Base-by-base conservation (phyloP, 2,888 invertebrate genomes). In the Drosophila aldrichi region DNA sequence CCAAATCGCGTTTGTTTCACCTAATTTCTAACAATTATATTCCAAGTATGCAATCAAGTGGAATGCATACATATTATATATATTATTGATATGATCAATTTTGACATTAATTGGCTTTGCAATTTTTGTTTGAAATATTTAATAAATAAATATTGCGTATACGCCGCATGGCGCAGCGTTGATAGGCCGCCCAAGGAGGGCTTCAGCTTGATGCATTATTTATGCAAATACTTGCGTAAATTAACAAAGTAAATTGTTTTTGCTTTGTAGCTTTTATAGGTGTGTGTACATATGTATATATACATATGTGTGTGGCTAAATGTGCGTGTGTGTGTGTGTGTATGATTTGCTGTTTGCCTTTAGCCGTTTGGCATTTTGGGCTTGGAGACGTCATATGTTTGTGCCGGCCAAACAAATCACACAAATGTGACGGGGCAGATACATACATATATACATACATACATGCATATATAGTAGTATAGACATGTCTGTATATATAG, bases 161-260 rank as follows among this genome's bases (percentile, higher is more conserved):
- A 67, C 80, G 79, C 25, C 32, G 34, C 16, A 10, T 18, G 18
- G 4, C 43, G 3, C 43, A 12, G 58, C 52, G 60, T 54, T 73
- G 62, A 59, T 52, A 63, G 36, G 36, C 16, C 7, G 7, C 38
- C 16, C 6, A 1, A 38, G 16, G 16, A 34, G n/a, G n/a, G 46
- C 63, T 34, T 36, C 18, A 25, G 56, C 55, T 66, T 61, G 44
- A 69, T 49, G 38, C 74, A 83, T 88, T 78, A 83, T 83, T 88
- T 87, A 84, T 88, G 89, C 78, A 84, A 84, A 84, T 84, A 69
- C 64, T 70, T 70, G 76, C 83, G 83, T 80, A 84, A 84, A 88
- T 86, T 80, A 84, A 86, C 78, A 64, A 88, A 78, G 68, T 88
- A 86, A 86, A 88, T 88, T 82, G 64, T 74, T 80, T 55, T 82